Evolutionary conservation across 2,797 vertebrate genomes (phyloP).

Genomic region (Menidia menidia): DNA sequence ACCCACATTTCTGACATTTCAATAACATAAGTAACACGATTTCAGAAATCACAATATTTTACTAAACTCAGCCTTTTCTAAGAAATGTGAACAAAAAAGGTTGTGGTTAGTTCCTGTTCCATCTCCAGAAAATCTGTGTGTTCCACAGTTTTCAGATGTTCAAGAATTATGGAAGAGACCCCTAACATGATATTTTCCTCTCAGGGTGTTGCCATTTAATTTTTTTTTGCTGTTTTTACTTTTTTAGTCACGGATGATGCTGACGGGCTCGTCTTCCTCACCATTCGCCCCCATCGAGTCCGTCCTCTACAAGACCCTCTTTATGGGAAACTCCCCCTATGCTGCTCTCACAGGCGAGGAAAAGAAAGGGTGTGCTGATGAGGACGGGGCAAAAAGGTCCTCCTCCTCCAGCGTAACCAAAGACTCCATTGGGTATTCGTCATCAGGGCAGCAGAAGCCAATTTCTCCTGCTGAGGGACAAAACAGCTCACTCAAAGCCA

Average conservation of each 20-base stretch:
- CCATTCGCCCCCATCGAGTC: constrained; percentile 87
- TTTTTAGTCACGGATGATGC: constrained; percentile 87
- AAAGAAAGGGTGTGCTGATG: constrained; percentile 19
- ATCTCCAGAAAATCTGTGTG: too few species aligned
- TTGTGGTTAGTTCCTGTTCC: too few species aligned
- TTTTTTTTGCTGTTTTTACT: neutral
- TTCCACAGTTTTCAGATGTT: too few species aligned
- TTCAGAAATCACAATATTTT: too few species aligned
- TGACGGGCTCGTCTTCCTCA: constrained; percentile 81
- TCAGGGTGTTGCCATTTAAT: neutral
- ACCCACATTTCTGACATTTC: too few species aligned
- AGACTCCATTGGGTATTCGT: constrained; percentile 41
- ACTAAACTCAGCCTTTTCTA: too few species aligned
- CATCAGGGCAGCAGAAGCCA: neutral
- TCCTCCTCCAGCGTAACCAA: constrained; percentile 20
- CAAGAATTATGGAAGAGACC: too few species aligned
- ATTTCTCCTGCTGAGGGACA: constrained; percentile 12
- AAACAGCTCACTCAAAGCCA: constrained; percentile 43
- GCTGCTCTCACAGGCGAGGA: constrained; percentile 64
- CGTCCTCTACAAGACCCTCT: constrained; percentile 84
- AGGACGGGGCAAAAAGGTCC: neutral
- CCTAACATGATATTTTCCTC: too few species aligned
- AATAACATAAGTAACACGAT: too few species aligned
- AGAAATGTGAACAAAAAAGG: too few species aligned
- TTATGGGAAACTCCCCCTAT: constrained; percentile 76